Evolutionary conservation across 2,797 vertebrate species (phyloP).

Genomic region (Danio choprae): DNA sequence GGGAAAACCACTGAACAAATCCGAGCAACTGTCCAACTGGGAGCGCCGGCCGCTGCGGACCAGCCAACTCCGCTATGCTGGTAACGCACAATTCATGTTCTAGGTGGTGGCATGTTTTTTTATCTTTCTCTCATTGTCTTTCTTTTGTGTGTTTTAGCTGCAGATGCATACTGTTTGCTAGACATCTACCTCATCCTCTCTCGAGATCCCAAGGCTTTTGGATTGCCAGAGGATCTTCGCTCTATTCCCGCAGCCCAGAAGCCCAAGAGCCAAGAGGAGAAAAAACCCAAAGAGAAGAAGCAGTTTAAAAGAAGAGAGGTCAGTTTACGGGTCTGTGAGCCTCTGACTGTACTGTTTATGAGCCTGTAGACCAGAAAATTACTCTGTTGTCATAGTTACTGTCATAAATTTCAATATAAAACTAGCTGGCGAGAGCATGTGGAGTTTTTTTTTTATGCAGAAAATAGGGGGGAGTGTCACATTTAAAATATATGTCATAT

Average conservation of each 20-base stretch:
- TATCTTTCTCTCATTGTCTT: neutral
- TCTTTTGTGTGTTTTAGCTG: slow-evolving; percentile 69
- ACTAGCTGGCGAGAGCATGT: slow-evolving; percentile 19
- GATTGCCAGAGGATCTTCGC: slow-evolving; percentile 73
- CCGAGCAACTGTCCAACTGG: slow-evolving; percentile 91
- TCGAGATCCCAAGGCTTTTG: slow-evolving; percentile 72
- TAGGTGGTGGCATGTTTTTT: neutral
- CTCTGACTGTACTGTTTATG: slow-evolving; percentile 44
- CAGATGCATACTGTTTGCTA: slow-evolving; percentile 87
- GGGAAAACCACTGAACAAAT: slow-evolving; percentile 87
- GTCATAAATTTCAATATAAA: slow-evolving; percentile 41
- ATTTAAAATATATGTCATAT: neutral
- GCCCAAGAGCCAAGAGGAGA: slow-evolving; percentile 54
- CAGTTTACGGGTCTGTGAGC: slow-evolving; percentile 26
- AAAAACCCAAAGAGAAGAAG: slow-evolving; percentile 64
- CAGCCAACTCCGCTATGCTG: slow-evolving; percentile 88
- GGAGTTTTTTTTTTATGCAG: neutral
- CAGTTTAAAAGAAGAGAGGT: slow-evolving; percentile 61
- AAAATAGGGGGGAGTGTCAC: neutral
- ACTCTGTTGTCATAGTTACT: slow-evolving; percentile 30
- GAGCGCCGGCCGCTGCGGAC: slow-evolving; percentile 84
- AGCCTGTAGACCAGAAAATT: slow-evolving; percentile 9
- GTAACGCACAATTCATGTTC: slow-evolving; percentile 63
- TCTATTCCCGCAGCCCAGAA: slow-evolving; percentile 52
- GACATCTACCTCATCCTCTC: slow-evolving; percentile 81